Base-by-base conservation (phyloP, 2,888 invertebrate genomes). In the Euplagia quadripunctaria region DNA sequence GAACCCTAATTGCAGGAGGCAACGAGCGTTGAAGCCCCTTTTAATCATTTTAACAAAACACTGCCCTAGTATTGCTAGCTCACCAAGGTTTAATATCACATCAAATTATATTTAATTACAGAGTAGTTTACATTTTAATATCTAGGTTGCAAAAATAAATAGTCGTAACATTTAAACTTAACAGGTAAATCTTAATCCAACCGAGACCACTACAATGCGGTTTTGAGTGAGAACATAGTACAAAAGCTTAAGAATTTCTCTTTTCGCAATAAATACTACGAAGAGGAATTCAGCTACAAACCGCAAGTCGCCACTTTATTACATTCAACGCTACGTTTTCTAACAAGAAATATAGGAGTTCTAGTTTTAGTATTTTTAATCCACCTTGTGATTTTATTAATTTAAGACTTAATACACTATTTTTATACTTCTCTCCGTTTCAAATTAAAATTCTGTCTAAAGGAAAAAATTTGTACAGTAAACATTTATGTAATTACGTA, bases 241-340 rank as follows among this genome's bases (percentile, higher is more conserved):
- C 42, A 68, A 41, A 68, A 52, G 51, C 41, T 68, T n/a, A 43
- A 58, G 55, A 68, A 58, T 58, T 58, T 68, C 17, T 43, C 16
- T 43, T 52, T 31, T 68, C 41, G n/a, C 11, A 55, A 52, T 68
- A 55, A 68, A 68, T 68, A 68, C 55, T 42, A 68, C 41, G 12
- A n/a, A 11, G 52, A 67, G 41, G 67, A 41, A 67, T 67, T 67
- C 41, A 51, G 67, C 20, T 31, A 51, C 20, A 49, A 66, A 66
- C 51, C 31, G 31, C 67, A 67, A 68, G 42, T 17, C 9, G 12
- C 61, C 6, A 14, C 31, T 61, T 61, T 61, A 61, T 61, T 31
- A 31, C 61, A 61, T 61, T 61, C 31, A 61, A 31, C 31, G 14
- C 61, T 61, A 61, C 31, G 31, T 31, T 61, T 7, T 31, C 4